Percentiles rank a stretch among this genome's conserved stretches.
phyloP scores from a whole-genome alignment of 2,888 invertebrate genomes.

The Heliconius aoede region DNA sequence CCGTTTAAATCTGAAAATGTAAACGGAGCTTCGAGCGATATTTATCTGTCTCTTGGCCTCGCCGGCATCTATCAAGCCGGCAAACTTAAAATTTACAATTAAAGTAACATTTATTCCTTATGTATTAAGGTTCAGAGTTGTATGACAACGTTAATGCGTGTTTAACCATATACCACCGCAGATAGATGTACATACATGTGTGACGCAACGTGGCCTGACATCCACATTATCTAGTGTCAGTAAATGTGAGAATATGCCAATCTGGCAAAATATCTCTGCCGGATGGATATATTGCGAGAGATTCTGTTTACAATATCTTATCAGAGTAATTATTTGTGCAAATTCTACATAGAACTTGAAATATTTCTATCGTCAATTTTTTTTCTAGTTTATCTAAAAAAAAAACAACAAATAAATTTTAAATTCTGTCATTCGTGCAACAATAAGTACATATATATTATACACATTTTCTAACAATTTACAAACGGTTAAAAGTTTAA shows the following conservation, averaged over 20 bases:
- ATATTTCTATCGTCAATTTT: no score
- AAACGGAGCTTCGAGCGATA: slow-evolving; percentile 58
- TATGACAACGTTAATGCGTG: slow-evolving; percentile 30
- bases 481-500: neutral
- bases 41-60: slow-evolving; percentile 71
- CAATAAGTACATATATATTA: no score
- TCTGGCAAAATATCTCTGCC: slow-evolving; percentile 32
- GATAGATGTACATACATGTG: slow-evolving; percentile 57
- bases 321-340: neutral
- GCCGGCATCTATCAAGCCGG: slow-evolving; percentile 63
- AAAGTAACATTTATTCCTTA: slow-evolving; percentile 21
- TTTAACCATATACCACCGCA: slow-evolving; percentile 55
- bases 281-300: neutral
- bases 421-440: neutral
- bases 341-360: slow-evolving; percentile 1
- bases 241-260: slow-evolving; percentile 44
- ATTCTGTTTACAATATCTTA: slow-evolving; percentile 6
- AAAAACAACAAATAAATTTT: neutral
- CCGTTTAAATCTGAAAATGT: slow-evolving; percentile 43
- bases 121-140: slow-evolving; percentile 49
- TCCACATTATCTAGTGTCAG: slow-evolving; percentile 43
- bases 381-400: neutral
- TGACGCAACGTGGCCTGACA: slow-evolving; percentile 58
- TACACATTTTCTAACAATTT: neutral
- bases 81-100: slow-evolving; percentile 44